These are phyloP conservation scores for Lithophane semibrunnea DNA, from an alignment of 2,888 invertebrate genomes.

Conservation along the genomic window DNA sequence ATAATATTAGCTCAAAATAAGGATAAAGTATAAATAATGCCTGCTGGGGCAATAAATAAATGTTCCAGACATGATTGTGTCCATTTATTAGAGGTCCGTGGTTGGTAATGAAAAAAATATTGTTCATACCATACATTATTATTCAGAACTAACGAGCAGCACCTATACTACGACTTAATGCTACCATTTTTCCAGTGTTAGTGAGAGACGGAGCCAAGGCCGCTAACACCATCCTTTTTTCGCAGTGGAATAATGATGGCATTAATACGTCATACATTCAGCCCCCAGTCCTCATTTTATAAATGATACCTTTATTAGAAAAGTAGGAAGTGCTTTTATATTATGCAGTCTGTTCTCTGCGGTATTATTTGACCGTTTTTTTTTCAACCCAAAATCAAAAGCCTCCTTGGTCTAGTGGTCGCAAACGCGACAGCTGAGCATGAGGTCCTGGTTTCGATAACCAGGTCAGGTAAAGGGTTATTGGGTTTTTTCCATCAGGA, in stretches of 20 bases:
- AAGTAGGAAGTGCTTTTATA: too few relatives aligned
- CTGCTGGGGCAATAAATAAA: slow-evolving; percentile 11
- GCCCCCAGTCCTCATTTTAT: not conserved
- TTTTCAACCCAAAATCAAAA: not conserved
- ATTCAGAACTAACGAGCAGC: not conserved
- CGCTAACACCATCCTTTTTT: too few relatives aligned
- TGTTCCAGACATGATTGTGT: not conserved
- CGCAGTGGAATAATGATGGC: too few relatives aligned
- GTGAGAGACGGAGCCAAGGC: too few relatives aligned
- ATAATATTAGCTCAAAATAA: slow-evolving; percentile 14
- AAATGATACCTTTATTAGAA: too few relatives aligned
- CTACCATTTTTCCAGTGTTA: too few relatives aligned
- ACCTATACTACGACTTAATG: too few relatives aligned
- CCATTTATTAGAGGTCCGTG: not conserved
- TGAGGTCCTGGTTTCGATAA: not conserved
- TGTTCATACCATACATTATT: not conserved
- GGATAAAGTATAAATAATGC: slow-evolving; percentile 30
- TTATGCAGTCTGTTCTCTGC: not conserved
- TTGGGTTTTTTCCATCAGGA: not conserved
- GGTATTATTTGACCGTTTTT: not conserved
- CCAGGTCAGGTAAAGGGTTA: not conserved
- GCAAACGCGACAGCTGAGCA: not conserved
- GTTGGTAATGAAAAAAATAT: not conserved
- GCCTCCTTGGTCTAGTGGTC: not conserved
- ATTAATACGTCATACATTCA: too few relatives aligned